Conservation (phyloP, 92 coral and sea anemone species). For the Galaxea fascicularis region DNA sequence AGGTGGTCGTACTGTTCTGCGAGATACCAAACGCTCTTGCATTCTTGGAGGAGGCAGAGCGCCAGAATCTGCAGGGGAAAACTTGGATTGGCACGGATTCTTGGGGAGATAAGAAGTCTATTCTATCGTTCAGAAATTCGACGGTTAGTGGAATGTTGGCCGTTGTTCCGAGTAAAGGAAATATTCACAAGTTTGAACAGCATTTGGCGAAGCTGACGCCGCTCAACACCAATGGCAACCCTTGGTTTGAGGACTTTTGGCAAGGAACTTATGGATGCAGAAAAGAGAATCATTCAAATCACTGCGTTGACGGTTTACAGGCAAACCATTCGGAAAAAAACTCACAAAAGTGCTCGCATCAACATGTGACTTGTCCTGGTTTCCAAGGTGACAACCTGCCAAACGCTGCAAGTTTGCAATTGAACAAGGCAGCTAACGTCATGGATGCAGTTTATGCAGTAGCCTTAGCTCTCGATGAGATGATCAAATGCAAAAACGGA, state of each 20-base stretch:
- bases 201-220: constrained; percentile 81
- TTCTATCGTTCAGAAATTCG: constrained; percentile 68
- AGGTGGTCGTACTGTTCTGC: constrained; percentile 86
- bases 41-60: constrained; percentile 85
- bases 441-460: constrained; percentile 97
- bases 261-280: constrained; percentile 76
- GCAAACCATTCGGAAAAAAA: not conserved
- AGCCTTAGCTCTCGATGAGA: constrained; percentile 70
- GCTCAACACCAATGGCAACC: constrained; percentile 68
- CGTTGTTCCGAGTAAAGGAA: constrained; percentile 83
- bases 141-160: constrained; percentile 91
- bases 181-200: constrained; percentile 65
- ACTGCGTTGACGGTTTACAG: not conserved
- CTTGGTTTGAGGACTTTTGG: constrained; percentile 92
- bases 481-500: constrained; percentile 69
- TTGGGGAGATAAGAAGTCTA: constrained; percentile 85
- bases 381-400: constrained; percentile 34
- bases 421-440: constrained; percentile 91
- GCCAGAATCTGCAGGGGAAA: constrained; percentile 84
- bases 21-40: constrained; percentile 90
- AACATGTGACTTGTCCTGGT: constrained; percentile 1
- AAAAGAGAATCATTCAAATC: not conserved
- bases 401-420: constrained; percentile 69
- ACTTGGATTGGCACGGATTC: constrained; percentile 97
- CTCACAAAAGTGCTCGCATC: constrained; percentile 4